Evolutionary conservation across 1,140 invertebrate genomes (phyloP), one percentile per base, ranked within the genome.

Genomic region (Drosophila nigromelanica): DNA sequence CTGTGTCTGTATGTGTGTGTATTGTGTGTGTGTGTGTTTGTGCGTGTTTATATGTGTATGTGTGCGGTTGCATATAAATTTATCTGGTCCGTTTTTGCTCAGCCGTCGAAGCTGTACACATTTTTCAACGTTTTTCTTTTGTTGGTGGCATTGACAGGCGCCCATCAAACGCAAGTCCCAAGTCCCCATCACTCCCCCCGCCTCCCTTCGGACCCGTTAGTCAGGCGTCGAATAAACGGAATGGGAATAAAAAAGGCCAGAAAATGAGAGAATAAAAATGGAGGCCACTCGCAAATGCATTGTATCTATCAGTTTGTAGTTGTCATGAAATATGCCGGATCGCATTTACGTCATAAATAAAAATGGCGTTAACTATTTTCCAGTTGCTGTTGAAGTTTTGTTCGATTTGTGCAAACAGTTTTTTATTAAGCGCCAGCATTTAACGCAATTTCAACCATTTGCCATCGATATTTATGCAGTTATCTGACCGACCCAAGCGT

Each of bases 301-400:
- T 87, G 83, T 72, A 82, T 87, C 82, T 86, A 86, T 86, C 82
- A 86, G 82, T 78, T 87, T 69, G 72, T 70, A 87, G 67, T 72
- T 52, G 72, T 68, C 83, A 87, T 86, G 82, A 86, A 86, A 86
- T 87, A 86, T 86, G 82, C 61, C 78, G 54, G 39, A 62, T 76
- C 78, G 75, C 68, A 82, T 87, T 87, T 87, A 78, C 71, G 82
- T 87, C 82, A 86, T 86, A 86, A 86, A 86, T 86, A 86, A 87
- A 82, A 86, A 82, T 69, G 75, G 82, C 82, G 82, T 87, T 86
- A 86, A 86, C 86, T 78, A 86, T 86, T 82, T 70, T 67, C 58
- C 47, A 55, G 33, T 42, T 71, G 40, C 55, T 43, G 70, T 54
- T 60, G 63, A 42, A 60, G 63, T 69, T 72, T 67, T 50, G 30